Percentiles rank a stretch among this genome's conserved stretches.
Conservation (phyloP, 2,888 invertebrate species). For the Eupeodes latifasciatus region DNA sequence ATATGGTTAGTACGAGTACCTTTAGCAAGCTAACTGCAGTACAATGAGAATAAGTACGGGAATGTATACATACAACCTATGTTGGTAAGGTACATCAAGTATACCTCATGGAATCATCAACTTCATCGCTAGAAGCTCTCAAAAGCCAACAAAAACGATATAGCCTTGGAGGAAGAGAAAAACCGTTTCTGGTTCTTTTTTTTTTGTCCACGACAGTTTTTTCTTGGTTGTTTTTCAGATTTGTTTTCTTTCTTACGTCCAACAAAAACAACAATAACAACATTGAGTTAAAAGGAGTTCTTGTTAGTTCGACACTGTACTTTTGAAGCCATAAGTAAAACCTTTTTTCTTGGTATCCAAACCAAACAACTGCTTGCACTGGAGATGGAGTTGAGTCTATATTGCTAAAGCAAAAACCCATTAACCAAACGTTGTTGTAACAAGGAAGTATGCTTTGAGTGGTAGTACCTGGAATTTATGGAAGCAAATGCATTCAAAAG, state of each 20-base stretch:
- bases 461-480: conserved; percentile 74
- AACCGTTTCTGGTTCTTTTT: conserved; percentile 12
- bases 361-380: conserved; percentile 27
- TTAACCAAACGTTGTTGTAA: conserved; percentile 69
- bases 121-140: conserved; percentile 39
- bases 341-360: conserved; percentile 36
- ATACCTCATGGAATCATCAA: conserved; percentile 57
- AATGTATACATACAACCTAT: no score
- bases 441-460: conserved; percentile 74
- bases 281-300: conserved; percentile 57
- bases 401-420: conserved; percentile 48
- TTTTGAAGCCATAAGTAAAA: conserved; percentile 25
- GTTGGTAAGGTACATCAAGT: conserved; percentile 17
- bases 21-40: conserved; percentile 10
- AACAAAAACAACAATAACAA: conserved; percentile 46
- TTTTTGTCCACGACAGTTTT: not conserved
- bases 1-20: conserved; percentile 31
- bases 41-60: conserved; percentile 2
- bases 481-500: conserved; percentile 64
- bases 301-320: conserved; percentile 67
- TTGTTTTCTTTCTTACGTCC: not conserved
- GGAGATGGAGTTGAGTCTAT: conserved; percentile 12
- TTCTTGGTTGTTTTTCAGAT: not conserved
- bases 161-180: conserved; percentile 52
- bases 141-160: conserved; percentile 27